Percentiles rank a stretch among this genome's conserved stretches.
phyloP scores from a whole-genome alignment of 1,140 invertebrate species.

The Drosophila asahinai region DNA sequence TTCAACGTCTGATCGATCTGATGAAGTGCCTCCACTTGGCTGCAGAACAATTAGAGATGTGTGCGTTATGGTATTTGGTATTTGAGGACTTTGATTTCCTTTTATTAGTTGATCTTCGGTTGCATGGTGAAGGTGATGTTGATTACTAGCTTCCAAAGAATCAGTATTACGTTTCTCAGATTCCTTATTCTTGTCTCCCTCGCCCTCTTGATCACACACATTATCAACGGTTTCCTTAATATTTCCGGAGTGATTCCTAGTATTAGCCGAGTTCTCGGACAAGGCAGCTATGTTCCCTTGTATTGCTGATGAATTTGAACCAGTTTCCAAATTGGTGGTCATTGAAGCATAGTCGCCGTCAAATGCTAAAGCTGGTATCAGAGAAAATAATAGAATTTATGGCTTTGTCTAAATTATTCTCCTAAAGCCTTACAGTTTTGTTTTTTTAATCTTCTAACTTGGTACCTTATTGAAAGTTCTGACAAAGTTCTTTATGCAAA shows the following conservation, averaged over 20 bases:
- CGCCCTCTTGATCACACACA: slow-evolving; percentile 1
- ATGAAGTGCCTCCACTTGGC: slow-evolving; percentile 25
- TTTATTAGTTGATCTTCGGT: slow-evolving; percentile 33
- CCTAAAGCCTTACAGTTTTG: not conserved
- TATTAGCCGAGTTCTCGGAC: slow-evolving; percentile 8
- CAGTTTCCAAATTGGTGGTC: slow-evolving; percentile 62
- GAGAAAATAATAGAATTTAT: slow-evolving; percentile 8
- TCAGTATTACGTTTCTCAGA: slow-evolving; percentile 9
- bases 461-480: too few relatives aligned
- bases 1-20: slow-evolving; percentile 56
- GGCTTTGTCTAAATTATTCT: not conserved
- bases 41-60: slow-evolving; percentile 62
- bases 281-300: slow-evolving; percentile 12
- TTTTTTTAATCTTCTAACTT: too few relatives aligned
- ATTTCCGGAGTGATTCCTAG: slow-evolving; percentile 10
- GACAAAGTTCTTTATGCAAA: too few relatives aligned
- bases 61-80: slow-evolving; percentile 35
- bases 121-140: slow-evolving; percentile 23
- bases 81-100: slow-evolving; percentile 14
- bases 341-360: slow-evolving; percentile 70
- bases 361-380: slow-evolving; percentile 60
- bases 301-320: slow-evolving; percentile 10
- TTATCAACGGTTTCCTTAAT: slow-evolving; percentile 37
- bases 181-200: slow-evolving; percentile 18
- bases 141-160: slow-evolving; percentile 14